Evolutionary conservation across 2,797 vertebrate genomes (phyloP), one percentile per base, ranked within the genome.

Genomic region (Trachurus trachurus): DNA sequence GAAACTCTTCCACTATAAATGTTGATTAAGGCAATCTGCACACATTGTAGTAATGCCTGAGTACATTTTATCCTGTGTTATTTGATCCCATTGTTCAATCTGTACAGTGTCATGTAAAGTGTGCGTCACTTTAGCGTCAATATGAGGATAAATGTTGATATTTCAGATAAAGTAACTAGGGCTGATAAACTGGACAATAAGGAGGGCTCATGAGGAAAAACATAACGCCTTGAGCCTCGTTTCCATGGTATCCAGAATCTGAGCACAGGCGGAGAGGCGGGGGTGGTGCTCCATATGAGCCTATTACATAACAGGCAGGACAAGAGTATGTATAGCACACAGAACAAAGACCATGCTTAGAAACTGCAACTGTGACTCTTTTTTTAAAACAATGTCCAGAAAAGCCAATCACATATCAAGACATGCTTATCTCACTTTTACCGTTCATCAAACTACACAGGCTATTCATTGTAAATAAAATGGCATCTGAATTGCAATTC

Each of bases 161-260:
- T 54, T 77, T 72, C 44, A 59, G 13, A 83, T 49, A 21, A 54
- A 69, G 76, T 77, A 57, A 74, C 44, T 22, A 21, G 13, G 40
- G 13, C 37, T 8, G 65, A 76, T 59, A 47, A 63, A 67, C 4
- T 49, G 45, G 34, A 66, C 9, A 62, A 80, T 71, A 22, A 19
- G 6, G 19, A 50, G 31, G 50, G 39, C 54, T 78, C 17, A n/a
- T 50, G 68, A 54, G 57, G 58, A 50, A 66, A 71, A 63, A 21
- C 29, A 47, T 65, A 34, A 56, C 1, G 29, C 49, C 47, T 42
- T 4, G 3, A 47, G 42, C 74, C 49, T 37, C 0, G 74, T 90
- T 90, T 69, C 84, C 76, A 86, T 87, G 83, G 82, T 66, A 89
- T 42, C 78, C 12, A 0, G 26, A 68, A 58, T 61, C 47, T 59